Base-by-base conservation (phyloP, 2,888 invertebrate genomes). In the Mimas tiliae region DNA sequence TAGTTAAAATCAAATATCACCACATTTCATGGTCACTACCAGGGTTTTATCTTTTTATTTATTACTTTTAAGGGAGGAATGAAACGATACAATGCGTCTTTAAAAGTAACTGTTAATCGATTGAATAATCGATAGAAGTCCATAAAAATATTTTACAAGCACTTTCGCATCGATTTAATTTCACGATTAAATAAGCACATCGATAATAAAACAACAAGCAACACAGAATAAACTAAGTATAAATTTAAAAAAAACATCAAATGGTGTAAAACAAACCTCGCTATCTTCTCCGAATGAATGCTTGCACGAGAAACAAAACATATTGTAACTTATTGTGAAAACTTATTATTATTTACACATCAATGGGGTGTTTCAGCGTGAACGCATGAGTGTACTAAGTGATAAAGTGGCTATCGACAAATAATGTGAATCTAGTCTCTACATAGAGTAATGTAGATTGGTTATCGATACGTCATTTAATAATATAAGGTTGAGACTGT, bases 261-360 rank as follows among this genome's bases (percentile, higher is more conserved):
- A 19, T 58, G n/a, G 58, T 67, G 64, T 64, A 51, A 63, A 86
- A 94, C 94, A 86, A 92, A 95, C 95, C 94, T 95, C 94, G 79
- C 91, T 90, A 89, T 95, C 95, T 82, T 94, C 94, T 86, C 95
- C 95, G 85, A 93, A 94, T 74, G 94, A 91, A 91, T 94, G 94
- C 94, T 94, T 94, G 93, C 85, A 87, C 83, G 88, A 82, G 86
- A 89, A 90, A 74, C 72, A 87, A 86, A 82, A 74, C 77, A 77
- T 71, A 85, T 80, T 72, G 68, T 70, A 74, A 78, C 68, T 74
- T 63, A 81, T 75, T 67, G 65, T 63, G 50, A 64, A 16, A 50
- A 50, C 8, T 19, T 62, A 67, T 66, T 64, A 53, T n/a, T 53
- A 65, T 55, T 48, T 65, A 58, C 55, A 55, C 53, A 33, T 33